Conservation (phyloP, 2,888 invertebrate species). For the Erebia aethiops region DNA sequence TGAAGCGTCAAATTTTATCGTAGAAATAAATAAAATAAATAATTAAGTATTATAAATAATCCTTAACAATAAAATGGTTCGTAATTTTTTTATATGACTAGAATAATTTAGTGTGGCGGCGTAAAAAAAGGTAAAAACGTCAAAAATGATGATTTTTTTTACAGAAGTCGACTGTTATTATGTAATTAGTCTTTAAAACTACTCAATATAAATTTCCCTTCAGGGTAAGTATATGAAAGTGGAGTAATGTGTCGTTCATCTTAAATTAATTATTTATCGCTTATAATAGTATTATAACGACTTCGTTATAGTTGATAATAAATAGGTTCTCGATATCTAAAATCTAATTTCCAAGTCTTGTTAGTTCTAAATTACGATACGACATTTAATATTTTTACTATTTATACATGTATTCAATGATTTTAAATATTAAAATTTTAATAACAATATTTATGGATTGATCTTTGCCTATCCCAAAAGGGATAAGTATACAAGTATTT, state of each 20-base stretch:
- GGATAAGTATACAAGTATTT: not conserved
- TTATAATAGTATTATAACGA: not conserved
- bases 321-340: not conserved
- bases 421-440: not conserved
- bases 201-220: not conserved
- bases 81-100: slow-evolving; percentile 67
- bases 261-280: not conserved
- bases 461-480: not conserved
- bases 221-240: not conserved
- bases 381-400: slow-evolving; percentile 13
- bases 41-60: slow-evolving; percentile 66
- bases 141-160: not conserved
- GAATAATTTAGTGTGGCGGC: slow-evolving; percentile 51
- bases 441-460: not conserved
- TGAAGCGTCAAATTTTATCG: slow-evolving; percentile 64
- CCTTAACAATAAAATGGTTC: slow-evolving; percentile 62
- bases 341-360: slow-evolving; percentile 16
- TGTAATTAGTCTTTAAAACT: slow-evolving; percentile 14
- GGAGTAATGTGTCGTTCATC: not conserved
- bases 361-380: slow-evolving; percentile 8
- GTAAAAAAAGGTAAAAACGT: not conserved
- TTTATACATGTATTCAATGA: slow-evolving; percentile 22
- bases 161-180: not conserved
- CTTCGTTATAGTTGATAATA: too few species aligned
- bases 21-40: slow-evolving; percentile 69